A percentile compares a stretch with the other conserved stretches of the same genome.
Conservation (phyloP, 1,140 invertebrate genomes). For the Achroia grisella region DNA sequence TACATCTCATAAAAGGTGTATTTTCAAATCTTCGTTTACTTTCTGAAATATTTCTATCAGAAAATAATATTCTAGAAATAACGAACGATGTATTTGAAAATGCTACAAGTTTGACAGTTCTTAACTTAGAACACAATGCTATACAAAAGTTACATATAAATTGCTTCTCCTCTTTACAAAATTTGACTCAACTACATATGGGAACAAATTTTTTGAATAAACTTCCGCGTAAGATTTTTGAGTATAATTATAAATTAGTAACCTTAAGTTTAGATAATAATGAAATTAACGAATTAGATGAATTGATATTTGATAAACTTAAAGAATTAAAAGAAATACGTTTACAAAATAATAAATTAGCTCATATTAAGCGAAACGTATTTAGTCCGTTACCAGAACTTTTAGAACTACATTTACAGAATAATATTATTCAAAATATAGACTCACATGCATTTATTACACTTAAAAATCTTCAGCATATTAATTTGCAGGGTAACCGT, state of each 20-base stretch:
- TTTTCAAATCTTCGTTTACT: conserved; percentile 86
- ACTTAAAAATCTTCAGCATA: conserved; percentile 87
- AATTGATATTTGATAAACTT: conserved; percentile 85
- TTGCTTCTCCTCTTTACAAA: conserved; percentile 81
- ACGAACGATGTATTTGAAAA: conserved; percentile 87
- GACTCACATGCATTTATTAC: conserved; percentile 88
- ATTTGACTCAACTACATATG: conserved; percentile 88
- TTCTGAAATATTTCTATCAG: conserved; percentile 87
- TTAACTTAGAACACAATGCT: conserved; percentile 92
- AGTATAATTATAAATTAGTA: conserved; percentile 82
- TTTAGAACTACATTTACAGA: conserved; percentile 89
- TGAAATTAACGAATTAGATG: conserved; percentile 85
- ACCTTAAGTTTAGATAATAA: conserved; percentile 94
- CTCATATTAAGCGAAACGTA: conserved; percentile 82
- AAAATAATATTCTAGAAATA: conserved; percentile 92
- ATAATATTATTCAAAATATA: conserved; percentile 87
- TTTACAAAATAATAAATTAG: conserved; percentile 89
- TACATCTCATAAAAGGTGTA: conserved; percentile 87
- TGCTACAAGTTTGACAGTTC: conserved; percentile 83
- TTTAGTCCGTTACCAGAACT: conserved; percentile 87
- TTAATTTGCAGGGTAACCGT: conserved; percentile 90
- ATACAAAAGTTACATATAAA: conserved; percentile 83
- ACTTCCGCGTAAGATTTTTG: conserved; percentile 83
- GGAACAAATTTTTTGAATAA: conserved; percentile 89
- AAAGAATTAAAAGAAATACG: conserved; percentile 86